Evolutionary conservation across 2,797 vertebrate species (phyloP).

Genomic region (Anguilla megastoma): DNA sequence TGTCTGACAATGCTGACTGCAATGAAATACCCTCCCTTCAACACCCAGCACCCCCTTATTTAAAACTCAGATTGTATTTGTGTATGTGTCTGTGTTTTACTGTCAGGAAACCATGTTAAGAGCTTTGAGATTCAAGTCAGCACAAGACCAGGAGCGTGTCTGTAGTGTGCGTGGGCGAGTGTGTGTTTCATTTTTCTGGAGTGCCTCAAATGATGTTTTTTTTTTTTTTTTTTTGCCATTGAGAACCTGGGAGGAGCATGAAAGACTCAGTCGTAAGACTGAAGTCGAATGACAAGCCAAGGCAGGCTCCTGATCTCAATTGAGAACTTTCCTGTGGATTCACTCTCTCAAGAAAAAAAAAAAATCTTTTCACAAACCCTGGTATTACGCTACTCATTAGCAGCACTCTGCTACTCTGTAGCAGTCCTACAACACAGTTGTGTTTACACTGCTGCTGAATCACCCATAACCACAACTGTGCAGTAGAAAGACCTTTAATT

Average conservation of each 20-base stretch:
- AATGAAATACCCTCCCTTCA: slow-evolving; percentile 33
- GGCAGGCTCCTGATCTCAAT: slow-evolving; percentile 73
- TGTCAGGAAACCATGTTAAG: slow-evolving; percentile 70
- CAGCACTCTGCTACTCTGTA: slow-evolving; percentile 11
- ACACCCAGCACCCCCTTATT: neutral
- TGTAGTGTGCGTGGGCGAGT: slow-evolving; percentile 62
- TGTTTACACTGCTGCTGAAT: slow-evolving; percentile 67
- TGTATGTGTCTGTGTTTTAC: slow-evolving; percentile 40
- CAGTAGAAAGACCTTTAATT: slow-evolving; percentile 70
- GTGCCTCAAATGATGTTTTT: slow-evolving; percentile 70
- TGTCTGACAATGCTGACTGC: slow-evolving; percentile 40
- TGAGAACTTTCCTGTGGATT: slow-evolving; percentile 54
- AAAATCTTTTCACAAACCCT: neutral
- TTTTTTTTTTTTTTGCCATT: slow-evolving; percentile 66
- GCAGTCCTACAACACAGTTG: slow-evolving; percentile 63
- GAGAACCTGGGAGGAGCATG: slow-evolving; percentile 75
- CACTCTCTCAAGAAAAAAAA: slow-evolving; percentile 23
- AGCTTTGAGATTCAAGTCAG: slow-evolving; percentile 75
- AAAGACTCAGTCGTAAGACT: slow-evolving; percentile 65
- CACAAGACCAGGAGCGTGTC: slow-evolving; percentile 75
- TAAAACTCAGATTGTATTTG: slow-evolving; percentile 32
- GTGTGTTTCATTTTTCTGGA: slow-evolving; percentile 68
- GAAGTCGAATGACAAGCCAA: slow-evolving; percentile 74
- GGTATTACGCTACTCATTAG: neutral
- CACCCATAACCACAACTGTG: slow-evolving; percentile 73